Conservation (phyloP, 1,140 invertebrate species). For the Portunus trituberculatus region DNA sequence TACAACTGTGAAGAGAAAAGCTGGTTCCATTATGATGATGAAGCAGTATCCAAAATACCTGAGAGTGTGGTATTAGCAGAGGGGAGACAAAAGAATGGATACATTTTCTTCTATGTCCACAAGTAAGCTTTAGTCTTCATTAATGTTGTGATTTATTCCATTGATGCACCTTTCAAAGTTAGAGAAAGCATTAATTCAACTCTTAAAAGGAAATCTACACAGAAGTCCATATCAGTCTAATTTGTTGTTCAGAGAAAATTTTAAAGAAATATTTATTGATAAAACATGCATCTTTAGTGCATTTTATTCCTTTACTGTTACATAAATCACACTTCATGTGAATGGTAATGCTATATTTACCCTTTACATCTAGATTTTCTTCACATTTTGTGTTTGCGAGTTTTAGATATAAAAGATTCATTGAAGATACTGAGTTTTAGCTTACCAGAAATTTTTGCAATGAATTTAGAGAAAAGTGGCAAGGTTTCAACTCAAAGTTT, state of each 20-base stretch:
- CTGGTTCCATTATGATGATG: conserved; percentile 78
- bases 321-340: no score
- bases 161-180: background rate
- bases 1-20: conserved; percentile 70
- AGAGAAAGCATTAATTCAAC: background rate
- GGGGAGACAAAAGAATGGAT: conserved; percentile 77
- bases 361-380: no score
- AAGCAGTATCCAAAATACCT: conserved; percentile 57
- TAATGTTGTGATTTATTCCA: background rate
- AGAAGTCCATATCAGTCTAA: background rate
- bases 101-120: conserved; percentile 78
- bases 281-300: no score
- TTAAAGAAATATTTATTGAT: background rate
- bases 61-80: conserved; percentile 70
- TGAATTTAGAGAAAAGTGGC: no score
- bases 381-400: no score
- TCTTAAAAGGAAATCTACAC: background rate
- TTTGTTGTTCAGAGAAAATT: background rate
- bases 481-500: no score
- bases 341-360: no score
- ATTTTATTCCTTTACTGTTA: no score
- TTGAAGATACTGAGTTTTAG: no score
- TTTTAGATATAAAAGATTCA: no score
- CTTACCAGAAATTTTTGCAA: no score
- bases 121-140: conserved; percentile 75